Evolutionary conservation across 2,888 invertebrate species (phyloP).

Genomic region (Drosophila incognita): DNA sequence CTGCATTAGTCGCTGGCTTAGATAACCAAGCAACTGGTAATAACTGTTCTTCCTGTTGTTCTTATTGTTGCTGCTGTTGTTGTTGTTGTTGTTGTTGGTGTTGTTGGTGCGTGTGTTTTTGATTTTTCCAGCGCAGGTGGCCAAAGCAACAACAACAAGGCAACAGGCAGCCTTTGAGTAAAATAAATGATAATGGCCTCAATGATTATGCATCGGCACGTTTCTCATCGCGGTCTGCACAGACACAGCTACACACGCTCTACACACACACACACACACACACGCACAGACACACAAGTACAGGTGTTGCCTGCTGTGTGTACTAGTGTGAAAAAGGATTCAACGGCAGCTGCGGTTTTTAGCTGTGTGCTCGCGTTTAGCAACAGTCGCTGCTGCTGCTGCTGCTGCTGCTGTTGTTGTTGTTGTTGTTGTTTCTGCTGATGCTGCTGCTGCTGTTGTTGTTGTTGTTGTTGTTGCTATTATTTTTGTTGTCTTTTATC

Average conservation of each 20-base stretch:
- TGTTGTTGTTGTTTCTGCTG: constrained; percentile 11
- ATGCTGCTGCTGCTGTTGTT: constrained; percentile 10
- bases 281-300: constrained; percentile 13
- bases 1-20: constrained; percentile 51
- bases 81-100: constrained; percentile 24
- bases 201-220: constrained; percentile 84
- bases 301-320: constrained; percentile 41
- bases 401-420: background rate
- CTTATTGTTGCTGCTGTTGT: constrained; percentile 4
- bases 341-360: constrained; percentile 50
- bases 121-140: constrained; percentile 64
- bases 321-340: constrained; percentile 59
- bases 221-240: constrained; percentile 74
- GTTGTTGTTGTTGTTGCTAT: constrained; percentile 26
- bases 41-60: constrained; percentile 17
- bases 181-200: constrained; percentile 81
- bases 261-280: constrained; percentile 25
- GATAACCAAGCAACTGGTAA: constrained; percentile 44
- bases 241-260: constrained; percentile 4
- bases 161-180: constrained; percentile 58
- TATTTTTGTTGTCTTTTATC: constrained; percentile 60
- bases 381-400: background rate
- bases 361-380: constrained; percentile 57
- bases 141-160: constrained; percentile 20
- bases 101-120: constrained; percentile 68